phyloP scores from a whole-genome alignment of 2,797 vertebrate species.

The Pyrocephalus nanus region DNA sequence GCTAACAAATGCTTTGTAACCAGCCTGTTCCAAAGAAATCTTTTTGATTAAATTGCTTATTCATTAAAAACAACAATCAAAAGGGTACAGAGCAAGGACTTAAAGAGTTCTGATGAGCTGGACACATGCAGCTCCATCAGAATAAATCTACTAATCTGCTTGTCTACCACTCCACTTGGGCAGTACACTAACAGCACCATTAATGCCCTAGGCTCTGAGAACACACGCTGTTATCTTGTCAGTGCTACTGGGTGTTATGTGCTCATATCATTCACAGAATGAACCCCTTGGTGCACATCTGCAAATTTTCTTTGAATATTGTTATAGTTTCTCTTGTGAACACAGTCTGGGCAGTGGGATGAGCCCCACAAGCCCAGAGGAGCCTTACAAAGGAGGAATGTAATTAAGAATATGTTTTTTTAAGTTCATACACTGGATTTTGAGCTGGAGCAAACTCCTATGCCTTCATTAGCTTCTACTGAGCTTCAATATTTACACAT shows the following conservation, averaged over 20 bases:
- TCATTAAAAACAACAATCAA: background rate
- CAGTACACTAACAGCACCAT: background rate
- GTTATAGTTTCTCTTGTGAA: background rate
- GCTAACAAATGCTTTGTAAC: background rate
- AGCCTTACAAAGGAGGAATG: background rate
- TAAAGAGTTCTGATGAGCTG: background rate
- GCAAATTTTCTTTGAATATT: background rate
- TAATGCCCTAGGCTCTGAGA: background rate
- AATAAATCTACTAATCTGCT: background rate
- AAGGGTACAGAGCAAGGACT: background rate
- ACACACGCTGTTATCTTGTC: background rate
- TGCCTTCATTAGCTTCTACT: background rate
- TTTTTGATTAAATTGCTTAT: background rate
- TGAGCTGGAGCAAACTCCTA: background rate
- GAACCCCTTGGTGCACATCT: background rate
- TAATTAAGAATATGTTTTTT: background rate
- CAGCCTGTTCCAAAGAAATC: background rate
- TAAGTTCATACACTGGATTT: background rate
- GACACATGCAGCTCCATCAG: background rate
- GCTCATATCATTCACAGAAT: background rate
- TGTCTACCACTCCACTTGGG: background rate
- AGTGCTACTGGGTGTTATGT: background rate
- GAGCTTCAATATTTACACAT: background rate
- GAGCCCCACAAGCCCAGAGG: background rate
- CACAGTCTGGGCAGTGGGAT: background rate